Evolutionary conservation across 2,888 invertebrate genomes (phyloP).

Genomic region (Chrysopilus asiliformis): DNA sequence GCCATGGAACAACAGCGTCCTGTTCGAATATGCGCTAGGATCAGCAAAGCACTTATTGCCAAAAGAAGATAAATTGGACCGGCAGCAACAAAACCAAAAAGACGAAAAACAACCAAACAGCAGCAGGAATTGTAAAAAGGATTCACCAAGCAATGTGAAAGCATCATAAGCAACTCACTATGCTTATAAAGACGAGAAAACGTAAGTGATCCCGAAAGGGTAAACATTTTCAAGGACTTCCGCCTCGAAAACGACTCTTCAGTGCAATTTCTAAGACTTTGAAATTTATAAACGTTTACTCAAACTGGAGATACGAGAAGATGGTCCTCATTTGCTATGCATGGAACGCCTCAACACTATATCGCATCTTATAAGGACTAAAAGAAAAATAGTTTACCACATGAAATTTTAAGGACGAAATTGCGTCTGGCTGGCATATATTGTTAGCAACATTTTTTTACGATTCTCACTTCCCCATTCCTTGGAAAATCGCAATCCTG

Average conservation of each 20-base stretch:
- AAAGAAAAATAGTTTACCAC: slow-evolving; percentile 9
- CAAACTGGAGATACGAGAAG: too few species aligned
- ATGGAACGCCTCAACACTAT: slow-evolving; percentile 14
- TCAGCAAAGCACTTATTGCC: too few species aligned
- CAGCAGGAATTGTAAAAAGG: too few species aligned
- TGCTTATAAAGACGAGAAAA: slow-evolving; percentile 1
- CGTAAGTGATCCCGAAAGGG: slow-evolving; percentile 3
- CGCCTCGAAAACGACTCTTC: neutral
- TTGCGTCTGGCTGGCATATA: neutral
- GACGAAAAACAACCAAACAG: too few species aligned
- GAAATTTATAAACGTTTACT: too few species aligned
- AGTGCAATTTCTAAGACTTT: slow-evolving; percentile 6
- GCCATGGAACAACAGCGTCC: too few species aligned
- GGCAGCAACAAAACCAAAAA: too few species aligned
- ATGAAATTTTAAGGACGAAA: slow-evolving; percentile 4
- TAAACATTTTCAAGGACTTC: slow-evolving; percentile 4
- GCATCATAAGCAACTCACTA: too few species aligned
- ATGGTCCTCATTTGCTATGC: slow-evolving; percentile 17
- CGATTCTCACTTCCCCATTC: neutral
- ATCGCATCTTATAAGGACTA: slow-evolving; percentile 1
- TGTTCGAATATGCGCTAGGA: too few species aligned
- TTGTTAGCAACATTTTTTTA: neutral
- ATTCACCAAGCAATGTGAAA: too few species aligned
- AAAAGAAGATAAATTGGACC: too few species aligned
- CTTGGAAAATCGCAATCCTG: neutral